Base-by-base conservation (phyloP, 2,888 invertebrate species). In the Cerastoderma edule region DNA sequence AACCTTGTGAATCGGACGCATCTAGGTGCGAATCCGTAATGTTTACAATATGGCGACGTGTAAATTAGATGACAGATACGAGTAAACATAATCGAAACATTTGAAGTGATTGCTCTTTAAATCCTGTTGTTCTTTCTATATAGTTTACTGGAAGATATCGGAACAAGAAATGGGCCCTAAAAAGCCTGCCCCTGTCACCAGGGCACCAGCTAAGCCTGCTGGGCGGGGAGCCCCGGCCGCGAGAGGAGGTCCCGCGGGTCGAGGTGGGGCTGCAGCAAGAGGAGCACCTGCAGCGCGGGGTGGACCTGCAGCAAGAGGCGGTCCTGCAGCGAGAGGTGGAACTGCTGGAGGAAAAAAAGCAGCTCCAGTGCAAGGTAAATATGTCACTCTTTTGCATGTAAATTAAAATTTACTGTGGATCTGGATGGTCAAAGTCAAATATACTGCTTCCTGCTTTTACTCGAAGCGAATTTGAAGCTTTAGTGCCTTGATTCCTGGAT, bases 121-220 rank as follows among this genome's bases (percentile, higher is more conserved):
- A 46, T 2, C 2, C n/a, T 16, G 16, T 39, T 39, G 8, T 22
- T 53, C 24, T 10, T 53, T 6, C 27, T 5, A 53, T 19, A 24
- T 53, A 53, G 4, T 5, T 5, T 16, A 39, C 39, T 13, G 16
- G 39, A 39, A 13, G 13, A 56, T 19, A 46, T 48, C 10, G 16
- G 16, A 44, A 44, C 44, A 4, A 48, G 66, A 54, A 13, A 88
- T 86, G 89, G 86, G 86, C 2, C 87, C 87, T 0, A 89, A 89
- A 65, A 83, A 78, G 67, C 79, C 83, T n/a, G 79, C 63, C 19
- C 78, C 87, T 24, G 79, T 75, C 6, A 85, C 75, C 33, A 76
- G 78, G 67, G 71, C 80, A 6, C 75, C 83, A 48, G 73, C 66
- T n/a, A 78, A 76, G 39, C 75, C 81, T 39, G 80, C 70, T 28